Evolutionary conservation across 2,888 invertebrate genomes (phyloP), one percentile per base, ranked within the genome.

Genomic region (Cheilosia variabilis): DNA sequence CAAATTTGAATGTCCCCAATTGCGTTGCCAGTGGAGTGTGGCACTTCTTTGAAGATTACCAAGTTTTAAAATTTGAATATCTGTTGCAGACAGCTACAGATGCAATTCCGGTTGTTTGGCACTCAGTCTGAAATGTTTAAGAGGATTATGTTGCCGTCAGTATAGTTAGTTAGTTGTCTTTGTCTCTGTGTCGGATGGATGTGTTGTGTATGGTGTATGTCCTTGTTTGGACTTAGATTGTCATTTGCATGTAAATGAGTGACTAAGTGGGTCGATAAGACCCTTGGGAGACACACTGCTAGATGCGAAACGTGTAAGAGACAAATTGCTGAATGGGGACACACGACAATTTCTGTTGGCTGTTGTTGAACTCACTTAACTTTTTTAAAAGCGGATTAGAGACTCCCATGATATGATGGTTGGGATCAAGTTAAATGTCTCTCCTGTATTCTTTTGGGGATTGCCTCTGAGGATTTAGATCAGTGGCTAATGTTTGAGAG

Each of bases 171-270:
- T n/a, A 45, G 27, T 31, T 31, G 27, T 31, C 5, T 47, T n/a
- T n/a, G 27, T 13, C 4, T 60, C 3, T 43, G 7, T 9, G 7
- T 24, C 6, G 2, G n/a, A 24, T 17, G 1, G 27, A 43, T 24
- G 17, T 19, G 43, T 27, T n/a, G 19, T 9, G 19, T 47, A 7
- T 47, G 1, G 47, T 47, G 47, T 47, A 9, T 43, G 17, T 15
- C 24, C 24, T 22, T 66, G 52, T 66, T 65, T 41, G 22, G 50
- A 37, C 19, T 37, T 6, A 41, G 1, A 52, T 24, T 66, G 24
- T 43, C 66, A 52, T 53, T 65, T 65, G 65, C 65, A 50, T 52
- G 31, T 31, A 13, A 31, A 52, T 50, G 34, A 65, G 50, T 22
- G 13, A 19, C 17, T n/a, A 47, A 17, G 17, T n/a, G 47, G 58